Conservation (phyloP, 2,888 invertebrate genomes). For the Selenia dentaria region DNA sequence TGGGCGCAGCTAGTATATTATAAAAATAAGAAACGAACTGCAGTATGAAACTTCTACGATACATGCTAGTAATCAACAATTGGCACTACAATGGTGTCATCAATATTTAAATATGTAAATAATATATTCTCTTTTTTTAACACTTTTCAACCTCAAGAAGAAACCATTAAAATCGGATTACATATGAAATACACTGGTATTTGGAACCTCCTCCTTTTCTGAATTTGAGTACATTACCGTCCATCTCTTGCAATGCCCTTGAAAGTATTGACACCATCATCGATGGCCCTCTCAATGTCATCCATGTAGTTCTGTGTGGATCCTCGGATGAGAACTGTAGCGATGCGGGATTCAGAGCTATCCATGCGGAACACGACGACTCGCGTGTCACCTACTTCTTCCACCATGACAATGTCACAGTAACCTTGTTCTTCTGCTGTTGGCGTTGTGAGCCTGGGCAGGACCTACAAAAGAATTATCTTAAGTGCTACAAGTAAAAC, state of each 20-base stretch:
- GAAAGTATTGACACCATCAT: conserved; percentile 99
- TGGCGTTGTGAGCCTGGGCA: conserved; percentile 90
- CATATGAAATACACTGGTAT: too few relatives aligned
- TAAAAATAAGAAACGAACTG: too few relatives aligned
- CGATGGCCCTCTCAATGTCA: conserved; percentile 98
- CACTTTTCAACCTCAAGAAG: too few relatives aligned
- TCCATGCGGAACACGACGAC: conserved; percentile 97
- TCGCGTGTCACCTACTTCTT: conserved; percentile 97
- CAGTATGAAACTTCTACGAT: too few relatives aligned
- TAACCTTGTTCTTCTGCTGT: conserved; percentile 95
- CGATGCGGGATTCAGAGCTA: conserved; percentile 92
- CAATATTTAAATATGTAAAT: too few relatives aligned
- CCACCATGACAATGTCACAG: conserved; percentile 94
- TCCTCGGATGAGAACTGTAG: conserved; percentile 97
- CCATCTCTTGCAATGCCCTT: conserved; percentile 94
- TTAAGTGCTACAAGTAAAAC: too few relatives aligned
- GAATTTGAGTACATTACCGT: conserved; percentile 67
- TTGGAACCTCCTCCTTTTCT: too few relatives aligned
- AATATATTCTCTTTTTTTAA: too few relatives aligned
- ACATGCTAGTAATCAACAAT: too few relatives aligned
- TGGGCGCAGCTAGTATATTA: too few relatives aligned
- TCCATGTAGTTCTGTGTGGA: conserved; percentile 99
- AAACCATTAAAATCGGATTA: too few relatives aligned
- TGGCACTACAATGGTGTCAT: too few relatives aligned
- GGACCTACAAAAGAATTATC: conserved; percentile 58